phyloP scores from a whole-genome alignment of 2,888 invertebrate species.

The Sisyra nigra region DNA sequence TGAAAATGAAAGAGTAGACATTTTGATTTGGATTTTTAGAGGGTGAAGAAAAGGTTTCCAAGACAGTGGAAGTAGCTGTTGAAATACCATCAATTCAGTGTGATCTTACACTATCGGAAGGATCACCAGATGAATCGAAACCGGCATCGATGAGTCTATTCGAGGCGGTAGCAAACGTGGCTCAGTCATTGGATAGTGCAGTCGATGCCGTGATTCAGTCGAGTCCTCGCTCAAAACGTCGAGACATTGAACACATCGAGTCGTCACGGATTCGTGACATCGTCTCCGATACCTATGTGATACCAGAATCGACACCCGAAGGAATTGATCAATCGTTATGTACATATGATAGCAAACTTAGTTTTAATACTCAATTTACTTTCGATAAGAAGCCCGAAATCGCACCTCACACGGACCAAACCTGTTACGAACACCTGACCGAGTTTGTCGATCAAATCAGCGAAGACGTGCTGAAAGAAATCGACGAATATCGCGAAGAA shows the following conservation, averaged over 20 bases:
- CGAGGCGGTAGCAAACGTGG: constrained; percentile 48
- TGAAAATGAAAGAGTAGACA: too few species aligned
- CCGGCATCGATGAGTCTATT: constrained; percentile 33
- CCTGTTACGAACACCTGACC: constrained; percentile 48
- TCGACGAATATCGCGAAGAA: constrained; percentile 41
- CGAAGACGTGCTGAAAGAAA: constrained; percentile 62
- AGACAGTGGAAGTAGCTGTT: too few species aligned
- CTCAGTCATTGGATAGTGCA: constrained; percentile 47
- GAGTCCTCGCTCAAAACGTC: constrained; percentile 37
- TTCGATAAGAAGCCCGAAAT: constrained; percentile 4
- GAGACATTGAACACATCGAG: constrained; percentile 33
- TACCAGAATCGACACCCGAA: too few species aligned
- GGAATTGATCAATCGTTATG: background rate
- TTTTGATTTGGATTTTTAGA: too few species aligned
- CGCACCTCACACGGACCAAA: background rate
- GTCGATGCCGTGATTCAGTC: constrained; percentile 50
- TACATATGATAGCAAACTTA: constrained; percentile 3
- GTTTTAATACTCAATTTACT: constrained; percentile 3
- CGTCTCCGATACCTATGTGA: constrained; percentile 3
- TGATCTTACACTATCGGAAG: background rate
- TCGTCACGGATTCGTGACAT: constrained; percentile 4
- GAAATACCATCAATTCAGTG: too few species aligned
- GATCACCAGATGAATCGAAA: constrained; percentile 13
- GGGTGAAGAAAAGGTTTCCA: too few species aligned
- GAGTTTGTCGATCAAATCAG: constrained; percentile 72